These are phyloP conservation scores for Onychostoma macrolepis DNA, from an alignment of 2,113 vertebrate species.

Conservation along the genomic window DNA sequence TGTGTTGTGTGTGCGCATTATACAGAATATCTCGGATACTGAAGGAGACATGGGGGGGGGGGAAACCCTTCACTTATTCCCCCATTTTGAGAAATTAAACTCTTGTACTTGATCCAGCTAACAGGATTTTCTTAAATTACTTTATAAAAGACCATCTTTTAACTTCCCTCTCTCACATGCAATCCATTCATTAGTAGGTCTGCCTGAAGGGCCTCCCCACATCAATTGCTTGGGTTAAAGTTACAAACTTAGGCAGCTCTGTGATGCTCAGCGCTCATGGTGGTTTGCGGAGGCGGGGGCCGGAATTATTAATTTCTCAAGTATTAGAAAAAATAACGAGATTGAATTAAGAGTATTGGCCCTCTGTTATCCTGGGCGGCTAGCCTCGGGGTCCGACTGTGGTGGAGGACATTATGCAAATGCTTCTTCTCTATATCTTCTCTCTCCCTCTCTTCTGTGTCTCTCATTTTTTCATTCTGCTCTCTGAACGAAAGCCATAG, in stretches of 20 bases:
- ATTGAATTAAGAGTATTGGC: constrained; percentile 99
- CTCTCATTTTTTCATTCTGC: constrained; percentile 58
- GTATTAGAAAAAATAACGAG: constrained; percentile 98
- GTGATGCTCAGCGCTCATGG: constrained; percentile 87
- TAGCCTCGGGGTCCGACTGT: constrained; percentile 94
- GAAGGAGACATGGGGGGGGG: constrained; percentile 55
- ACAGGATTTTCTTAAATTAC: constrained; percentile 99
- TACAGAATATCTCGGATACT: constrained; percentile 47
- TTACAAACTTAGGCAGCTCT: constrained; percentile 97
- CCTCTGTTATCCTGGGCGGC: constrained; percentile 95
- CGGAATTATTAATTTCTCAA: constrained; percentile 99
- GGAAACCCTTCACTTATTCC: constrained; percentile 70
- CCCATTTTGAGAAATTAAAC: constrained; percentile 96
- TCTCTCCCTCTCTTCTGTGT: constrained; percentile 39
- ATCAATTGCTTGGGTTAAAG: constrained; percentile 98
- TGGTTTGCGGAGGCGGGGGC: constrained; percentile 85
- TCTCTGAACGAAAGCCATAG: not conserved
- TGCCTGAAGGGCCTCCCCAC: constrained; percentile 97
- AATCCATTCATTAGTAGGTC: constrained; percentile 99
- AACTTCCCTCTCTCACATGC: constrained; percentile 98
- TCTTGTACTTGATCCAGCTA: constrained; percentile 99
- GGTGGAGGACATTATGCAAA: constrained; percentile 99
- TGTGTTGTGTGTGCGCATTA: constrained; percentile 37
- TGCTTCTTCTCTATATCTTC: constrained; percentile 70
- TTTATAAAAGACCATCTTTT: constrained; percentile 99